phyloP scores from a whole-genome alignment of 2,888 invertebrate species.

The Chloroclysta siterata region DNA sequence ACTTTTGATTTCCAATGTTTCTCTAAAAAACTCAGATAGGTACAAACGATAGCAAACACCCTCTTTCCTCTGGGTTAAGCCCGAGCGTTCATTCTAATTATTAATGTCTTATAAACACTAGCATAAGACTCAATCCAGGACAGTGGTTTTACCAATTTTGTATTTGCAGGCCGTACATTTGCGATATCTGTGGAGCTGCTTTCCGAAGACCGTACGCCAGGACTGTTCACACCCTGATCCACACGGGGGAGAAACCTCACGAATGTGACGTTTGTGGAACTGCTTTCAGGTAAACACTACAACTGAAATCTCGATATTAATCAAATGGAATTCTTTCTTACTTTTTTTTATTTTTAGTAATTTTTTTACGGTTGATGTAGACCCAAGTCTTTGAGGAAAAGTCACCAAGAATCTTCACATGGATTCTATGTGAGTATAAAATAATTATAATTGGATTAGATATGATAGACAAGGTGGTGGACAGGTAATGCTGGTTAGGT shows the following conservation, averaged over 20 bases:
- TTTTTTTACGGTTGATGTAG: background rate
- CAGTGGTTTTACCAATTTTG: background rate
- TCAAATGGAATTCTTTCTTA: background rate
- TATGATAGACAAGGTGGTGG: no score
- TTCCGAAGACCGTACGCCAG: constrained; percentile 78
- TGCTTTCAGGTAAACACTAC: constrained; percentile 69
- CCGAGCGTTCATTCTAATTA: background rate
- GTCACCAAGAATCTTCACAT: constrained; percentile 1
- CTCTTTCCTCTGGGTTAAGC: constrained; percentile 2
- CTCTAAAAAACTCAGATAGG: no score
- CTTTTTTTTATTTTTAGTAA: constrained; percentile 1
- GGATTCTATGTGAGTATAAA: constrained; percentile 3
- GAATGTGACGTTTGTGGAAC: constrained; percentile 79
- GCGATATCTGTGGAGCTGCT: constrained; percentile 79
- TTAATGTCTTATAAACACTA: background rate
- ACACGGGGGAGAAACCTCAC: constrained; percentile 79
- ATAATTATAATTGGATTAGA: background rate
- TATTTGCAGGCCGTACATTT: constrained; percentile 69
- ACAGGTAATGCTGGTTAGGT: no score
- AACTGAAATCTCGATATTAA: background rate
- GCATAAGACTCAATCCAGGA: background rate
- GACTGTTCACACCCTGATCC: constrained; percentile 78
- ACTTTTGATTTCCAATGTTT: no score
- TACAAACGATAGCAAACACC: no score
- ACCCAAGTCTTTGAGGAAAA: background rate